Base-by-base conservation (phyloP, 2,797 vertebrate genomes). In the Coreius guichenoti region DNA sequence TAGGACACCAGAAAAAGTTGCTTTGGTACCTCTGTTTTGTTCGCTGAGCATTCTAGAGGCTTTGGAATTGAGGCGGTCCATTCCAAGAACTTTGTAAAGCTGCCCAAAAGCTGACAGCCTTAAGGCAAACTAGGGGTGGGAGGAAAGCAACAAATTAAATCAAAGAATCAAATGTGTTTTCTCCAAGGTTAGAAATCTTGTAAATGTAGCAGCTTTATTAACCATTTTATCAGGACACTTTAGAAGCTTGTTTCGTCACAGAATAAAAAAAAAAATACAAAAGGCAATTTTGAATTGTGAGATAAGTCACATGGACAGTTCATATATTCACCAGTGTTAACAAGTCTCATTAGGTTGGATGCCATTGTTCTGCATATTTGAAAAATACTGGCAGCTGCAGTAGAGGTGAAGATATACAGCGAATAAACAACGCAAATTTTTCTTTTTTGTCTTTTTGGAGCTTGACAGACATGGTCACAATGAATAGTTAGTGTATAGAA, bases 61-160 rank as follows among this genome's bases (percentile, higher is more conserved):
- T 93, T 96, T 96, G 82, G 94, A 92, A 68, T 96, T 96, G 74
- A 98, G 93, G 6, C 95, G 95, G 75, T 99, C 96, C 96, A 99
- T 98, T 29, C 98, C 98, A 91, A 99, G 91, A 2, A 99, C 97
- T 86, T 97, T 99, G 92, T 98, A 96, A 80, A 99, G 95, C 87
- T 99, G 98, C 65, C 97, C 98, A 75, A 99, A 99, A 0, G 98
- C 98, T 68, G 96, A 96, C 11, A 98, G 94, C 31, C 98, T 95
- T 89, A 99, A 92, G 2, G 97, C 97, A 29, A 98, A 95, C 98
- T 99, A 91, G 39, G 92, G 89, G 80, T 45, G 21, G 80, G 5
- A 86, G 5, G 56, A 23, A 75, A 54, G 39, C 33, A 51, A 61
- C n/a, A 39, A 54, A 33, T 80, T 0, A 75, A 1, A 16, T 73